A percentile compares a stretch with the other conserved stretches of the same genome.
Evolutionary conservation across 2,888 invertebrate species (phyloP).

Genomic region (Tortrix viridana): DNA sequence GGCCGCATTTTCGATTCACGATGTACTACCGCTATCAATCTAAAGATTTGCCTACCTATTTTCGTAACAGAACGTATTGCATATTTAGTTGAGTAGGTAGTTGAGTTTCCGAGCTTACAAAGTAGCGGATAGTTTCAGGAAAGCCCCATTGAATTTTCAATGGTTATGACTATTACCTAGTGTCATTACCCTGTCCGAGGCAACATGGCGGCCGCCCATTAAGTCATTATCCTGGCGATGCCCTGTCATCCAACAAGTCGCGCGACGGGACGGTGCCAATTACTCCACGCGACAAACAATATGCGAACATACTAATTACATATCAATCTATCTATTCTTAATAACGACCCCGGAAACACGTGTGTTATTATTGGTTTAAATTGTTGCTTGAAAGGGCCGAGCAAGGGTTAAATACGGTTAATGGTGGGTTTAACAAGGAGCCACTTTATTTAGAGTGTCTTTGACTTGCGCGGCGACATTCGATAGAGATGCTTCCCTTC

Average conservation of each 20-base stretch:
- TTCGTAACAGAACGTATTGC: constrained; percentile 22
- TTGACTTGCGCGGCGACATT: constrained; percentile 39
- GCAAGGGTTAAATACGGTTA: constrained; percentile 63
- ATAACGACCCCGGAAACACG: constrained; percentile 49
- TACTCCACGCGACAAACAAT: constrained; percentile 35
- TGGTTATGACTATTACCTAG: constrained; percentile 52
- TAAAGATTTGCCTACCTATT: constrained; percentile 25
- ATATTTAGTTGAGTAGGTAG: constrained; percentile 3
- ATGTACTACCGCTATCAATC: constrained; percentile 29
- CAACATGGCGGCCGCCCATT: constrained; percentile 53
- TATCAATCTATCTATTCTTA: constrained; percentile 40
- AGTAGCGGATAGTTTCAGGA: constrained; percentile 40
- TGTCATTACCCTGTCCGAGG: constrained; percentile 57
- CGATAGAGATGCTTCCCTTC: background rate
- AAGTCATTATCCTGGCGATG: constrained; percentile 56
- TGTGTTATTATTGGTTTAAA: constrained; percentile 47
- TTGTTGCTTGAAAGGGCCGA: constrained; percentile 50
- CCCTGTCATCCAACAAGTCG: constrained; percentile 55
- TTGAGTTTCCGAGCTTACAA: constrained; percentile 38
- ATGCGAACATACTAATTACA: constrained; percentile 38
- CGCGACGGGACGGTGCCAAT: constrained; percentile 15
- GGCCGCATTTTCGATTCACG: constrained; percentile 17
- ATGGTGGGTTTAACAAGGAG: constrained; percentile 62
- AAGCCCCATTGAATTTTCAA: constrained; percentile 51
- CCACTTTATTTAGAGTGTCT: constrained; percentile 69